Base-by-base conservation (phyloP, 2,113 vertebrate genomes). In the Tyto alba region DNA sequence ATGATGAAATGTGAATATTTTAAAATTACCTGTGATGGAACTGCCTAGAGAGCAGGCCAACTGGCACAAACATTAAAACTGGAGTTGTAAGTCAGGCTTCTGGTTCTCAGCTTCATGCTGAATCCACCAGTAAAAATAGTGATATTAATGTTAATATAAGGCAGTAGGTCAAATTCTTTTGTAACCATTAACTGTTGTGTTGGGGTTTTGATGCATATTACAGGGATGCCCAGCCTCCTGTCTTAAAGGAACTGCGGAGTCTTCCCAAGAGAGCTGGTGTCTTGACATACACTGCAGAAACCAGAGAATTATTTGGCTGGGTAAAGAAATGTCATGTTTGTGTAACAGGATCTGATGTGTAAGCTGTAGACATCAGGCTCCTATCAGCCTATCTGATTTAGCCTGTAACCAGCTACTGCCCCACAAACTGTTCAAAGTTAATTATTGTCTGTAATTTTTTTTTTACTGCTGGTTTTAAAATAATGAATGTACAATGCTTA, bases 381-480 rank as follows among this genome's bases (percentile, higher is more conserved):
- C 3, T 89, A 78, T 53, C 56, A 91, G 30, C 66, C 18, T 38
- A 55, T 64, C 73, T 92, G 48, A 88, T 86, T 77, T 84, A 64
- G 67, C 63, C 62, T 81, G 29, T 92, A 81, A 45, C 52, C 64
- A 67, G 10, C 55, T 75, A 48, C n/a, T 86, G 11, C 41, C 18
- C 64, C 59, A 41, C 55, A 66, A 85, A 81, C 17, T 80, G 68
- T 55, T 90, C 34, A 29, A 60, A 87, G 86, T 92, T 96, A 86
- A 87, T 92, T 75, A 53, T 55, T 95, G 82, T 50, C 23, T 22
- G 16, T 36, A 87, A 38, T 77, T 93, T 85, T 22, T 22, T 50
- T 87, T 96, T 92, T 83, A 74, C 38, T 62, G 27, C n/a, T 91
- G 14, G 45, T 32, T 93, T 96, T 90, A 93, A 88, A 93, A 67